phyloP scores from a whole-genome alignment of 2,888 invertebrate species.

The Lycia hirtaria region DNA sequence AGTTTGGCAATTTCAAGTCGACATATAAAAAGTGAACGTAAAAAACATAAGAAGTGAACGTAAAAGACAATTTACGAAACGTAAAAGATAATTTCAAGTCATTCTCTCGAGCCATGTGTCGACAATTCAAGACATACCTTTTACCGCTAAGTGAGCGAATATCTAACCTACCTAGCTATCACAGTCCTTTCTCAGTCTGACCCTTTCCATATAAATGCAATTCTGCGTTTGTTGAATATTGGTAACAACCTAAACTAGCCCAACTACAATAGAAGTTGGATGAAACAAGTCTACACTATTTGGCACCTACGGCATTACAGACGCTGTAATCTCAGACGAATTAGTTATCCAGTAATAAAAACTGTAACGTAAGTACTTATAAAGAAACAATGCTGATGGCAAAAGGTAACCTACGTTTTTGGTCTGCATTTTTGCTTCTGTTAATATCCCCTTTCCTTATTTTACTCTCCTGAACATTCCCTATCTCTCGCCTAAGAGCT shows the following conservation, averaged over 20 bases:
- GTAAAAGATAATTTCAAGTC: constrained; percentile 47
- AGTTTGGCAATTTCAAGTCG: constrained; percentile 55
- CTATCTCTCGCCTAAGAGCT: constrained; percentile 63
- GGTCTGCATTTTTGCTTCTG: constrained; percentile 73
- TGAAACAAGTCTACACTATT: constrained; percentile 75
- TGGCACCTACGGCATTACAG: constrained; percentile 79
- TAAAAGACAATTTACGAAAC: constrained; percentile 44
- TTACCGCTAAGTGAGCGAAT: constrained; percentile 81
- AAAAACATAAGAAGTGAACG: constrained; percentile 44
- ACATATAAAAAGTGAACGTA: constrained; percentile 49
- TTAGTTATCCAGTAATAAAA: constrained; percentile 46
- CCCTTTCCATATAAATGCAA: constrained; percentile 82
- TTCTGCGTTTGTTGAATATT: constrained; percentile 76
- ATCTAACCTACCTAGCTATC: constrained; percentile 83
- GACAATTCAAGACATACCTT: constrained; percentile 67
- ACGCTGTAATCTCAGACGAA: constrained; percentile 54
- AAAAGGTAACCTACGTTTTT: constrained; percentile 84
- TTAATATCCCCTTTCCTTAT: constrained; percentile 45
- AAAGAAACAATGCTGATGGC: constrained; percentile 74
- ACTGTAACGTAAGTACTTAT: constrained; percentile 66
- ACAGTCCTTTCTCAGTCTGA: constrained; percentile 86
- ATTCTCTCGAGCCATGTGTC: constrained; percentile 64
- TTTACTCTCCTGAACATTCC: constrained; percentile 49
- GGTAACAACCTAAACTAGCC: constrained; percentile 82
- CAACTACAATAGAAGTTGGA: constrained; percentile 75